Conservation (phyloP, 2,113 vertebrate species). For the Lagopus muta region DNA sequence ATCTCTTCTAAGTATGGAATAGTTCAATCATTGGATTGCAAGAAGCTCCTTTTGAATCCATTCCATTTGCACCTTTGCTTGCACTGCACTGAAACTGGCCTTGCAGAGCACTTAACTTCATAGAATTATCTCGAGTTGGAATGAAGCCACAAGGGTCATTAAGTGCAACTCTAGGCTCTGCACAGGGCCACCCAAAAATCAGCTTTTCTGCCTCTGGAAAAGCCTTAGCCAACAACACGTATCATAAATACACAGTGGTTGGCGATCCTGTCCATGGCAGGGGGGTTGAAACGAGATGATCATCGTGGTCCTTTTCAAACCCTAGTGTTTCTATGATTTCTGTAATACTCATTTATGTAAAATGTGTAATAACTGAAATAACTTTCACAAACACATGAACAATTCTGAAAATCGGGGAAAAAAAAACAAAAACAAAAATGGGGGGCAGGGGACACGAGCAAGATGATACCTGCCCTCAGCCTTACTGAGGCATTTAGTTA, state of each 20-base stretch:
- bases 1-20: not conserved
- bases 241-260: not conserved
- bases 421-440: too few species aligned
- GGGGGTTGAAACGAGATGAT: too few species aligned
- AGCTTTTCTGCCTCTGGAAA: not conserved
- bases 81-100: not conserved
- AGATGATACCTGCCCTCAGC: not conserved
- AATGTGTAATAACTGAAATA: not conserved
- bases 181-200: too few species aligned
- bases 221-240: rapidly evolving
- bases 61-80: not conserved
- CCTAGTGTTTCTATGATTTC: not conserved
- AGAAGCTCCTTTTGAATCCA: not conserved
- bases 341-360: not conserved
- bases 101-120: not conserved
- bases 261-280: too few species aligned
- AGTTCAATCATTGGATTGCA: not conserved
- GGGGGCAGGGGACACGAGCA: not conserved
- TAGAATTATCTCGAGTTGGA: too few species aligned
- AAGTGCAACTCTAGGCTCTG: too few species aligned
- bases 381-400: not conserved
- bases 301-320: too few species aligned
- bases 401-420: not conserved
- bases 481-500: not conserved
- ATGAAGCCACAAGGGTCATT: too few species aligned